These are phyloP conservation scores for Priapulus caudatus DNA, from an alignment of 2,888 invertebrate species.

Conservation along the genomic window DNA sequence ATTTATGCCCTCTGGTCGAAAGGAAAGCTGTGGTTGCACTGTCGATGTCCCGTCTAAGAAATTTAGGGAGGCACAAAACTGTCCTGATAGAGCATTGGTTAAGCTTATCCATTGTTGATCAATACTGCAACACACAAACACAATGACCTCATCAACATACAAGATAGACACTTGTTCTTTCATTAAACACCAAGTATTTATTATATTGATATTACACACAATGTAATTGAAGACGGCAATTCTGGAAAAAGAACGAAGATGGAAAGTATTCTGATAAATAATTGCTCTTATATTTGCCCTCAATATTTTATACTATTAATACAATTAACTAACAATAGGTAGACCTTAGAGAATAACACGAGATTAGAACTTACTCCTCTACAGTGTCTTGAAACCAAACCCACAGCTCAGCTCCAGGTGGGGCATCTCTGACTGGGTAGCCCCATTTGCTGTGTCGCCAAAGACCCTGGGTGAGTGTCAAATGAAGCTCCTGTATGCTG, in stretches of 20 bases:
- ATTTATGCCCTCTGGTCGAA: conserved; percentile 59
- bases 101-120: conserved; percentile 68
- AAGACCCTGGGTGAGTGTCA: conserved; percentile 80
- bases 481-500: conserved; percentile 74
- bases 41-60: conserved; percentile 77
- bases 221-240: too few relatives aligned
- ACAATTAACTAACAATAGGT: conserved; percentile 3
- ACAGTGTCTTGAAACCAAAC: conserved; percentile 71
- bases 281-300: not conserved
- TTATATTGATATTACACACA: too few relatives aligned
- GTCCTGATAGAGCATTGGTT: conserved; percentile 78
- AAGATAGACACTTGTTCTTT: too few relatives aligned
- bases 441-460: conserved; percentile 93
- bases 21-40: conserved; percentile 65
- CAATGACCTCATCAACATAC: too few relatives aligned
- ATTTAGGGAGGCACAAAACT: conserved; percentile 90
- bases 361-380: conserved; percentile 39
- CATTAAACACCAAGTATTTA: too few relatives aligned
- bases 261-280: too few relatives aligned
- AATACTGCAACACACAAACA: conserved; percentile 49
- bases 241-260: too few relatives aligned
- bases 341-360: too few relatives aligned
- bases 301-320: not conserved
- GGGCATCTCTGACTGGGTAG: conserved; percentile 73
- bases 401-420: conserved; percentile 85